These are phyloP conservation scores for Drosophila ambigua DNA, from an alignment of 1,140 invertebrate genomes.

Conservation along the genomic window DNA sequence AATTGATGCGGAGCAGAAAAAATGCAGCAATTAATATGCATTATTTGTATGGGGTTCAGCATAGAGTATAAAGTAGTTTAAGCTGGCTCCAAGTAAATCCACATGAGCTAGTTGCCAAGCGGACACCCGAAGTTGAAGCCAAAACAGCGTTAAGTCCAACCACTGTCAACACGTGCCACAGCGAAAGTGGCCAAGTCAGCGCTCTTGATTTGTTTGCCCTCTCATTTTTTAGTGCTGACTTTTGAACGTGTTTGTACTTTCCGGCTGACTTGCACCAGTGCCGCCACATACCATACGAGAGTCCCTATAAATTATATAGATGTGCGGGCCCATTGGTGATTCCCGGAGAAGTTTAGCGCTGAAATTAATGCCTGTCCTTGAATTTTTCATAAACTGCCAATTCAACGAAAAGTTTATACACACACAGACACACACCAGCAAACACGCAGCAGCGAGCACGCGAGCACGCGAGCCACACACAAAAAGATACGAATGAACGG, in stretches of 20 bases:
- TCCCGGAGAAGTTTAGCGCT: constrained; percentile 36
- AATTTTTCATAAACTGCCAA: constrained; percentile 78
- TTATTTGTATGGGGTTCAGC: neutral
- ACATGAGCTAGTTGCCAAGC: neutral
- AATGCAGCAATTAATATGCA: constrained; percentile 1
- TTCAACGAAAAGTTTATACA: constrained; percentile 66
- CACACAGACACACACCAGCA: constrained; percentile 25
- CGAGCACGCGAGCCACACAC: constrained; percentile 13
- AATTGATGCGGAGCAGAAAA: neutral
- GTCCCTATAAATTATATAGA: constrained; percentile 55
- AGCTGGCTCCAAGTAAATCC: neutral
- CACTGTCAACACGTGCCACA: constrained; percentile 1
- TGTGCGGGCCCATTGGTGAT: neutral
- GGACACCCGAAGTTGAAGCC: neutral
- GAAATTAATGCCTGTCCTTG: constrained; percentile 76
- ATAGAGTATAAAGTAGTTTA: too few species aligned
- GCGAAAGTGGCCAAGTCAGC: constrained; percentile 37
- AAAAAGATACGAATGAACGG: neutral
- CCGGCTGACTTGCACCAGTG: constrained; percentile 19
- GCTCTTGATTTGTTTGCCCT: constrained; percentile 55
- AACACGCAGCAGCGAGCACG: neutral
- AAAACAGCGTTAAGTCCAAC: neutral
- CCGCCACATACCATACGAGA: constrained; percentile 1
- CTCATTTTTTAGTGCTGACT: constrained; percentile 54
- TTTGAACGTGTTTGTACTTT: constrained; percentile 44